phyloP scores from a whole-genome alignment of 2,888 invertebrate species.

The Nephrotoma appendiculata region DNA sequence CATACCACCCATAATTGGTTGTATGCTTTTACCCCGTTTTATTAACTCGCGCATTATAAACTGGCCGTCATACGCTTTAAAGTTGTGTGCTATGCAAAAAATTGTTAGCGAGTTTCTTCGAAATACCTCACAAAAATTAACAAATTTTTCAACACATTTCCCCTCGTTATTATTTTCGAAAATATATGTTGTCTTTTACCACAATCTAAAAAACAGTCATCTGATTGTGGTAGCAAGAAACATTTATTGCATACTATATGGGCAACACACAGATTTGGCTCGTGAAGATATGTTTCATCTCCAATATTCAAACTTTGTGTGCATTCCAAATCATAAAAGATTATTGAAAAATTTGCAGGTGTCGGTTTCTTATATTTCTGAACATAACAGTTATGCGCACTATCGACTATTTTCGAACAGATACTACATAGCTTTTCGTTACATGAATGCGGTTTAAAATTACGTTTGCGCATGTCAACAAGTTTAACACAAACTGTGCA shows the following conservation, averaged over 20 bases:
- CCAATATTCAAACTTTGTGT: too few species aligned
- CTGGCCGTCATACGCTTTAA: neutral
- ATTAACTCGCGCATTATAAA: neutral
- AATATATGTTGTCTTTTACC: neutral
- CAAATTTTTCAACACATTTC: neutral
- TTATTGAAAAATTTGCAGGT: too few species aligned
- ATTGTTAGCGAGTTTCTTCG: neutral
- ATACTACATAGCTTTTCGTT: too few species aligned
- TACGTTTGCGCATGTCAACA: too few species aligned
- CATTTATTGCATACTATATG: neutral
- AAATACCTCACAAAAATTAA: neutral
- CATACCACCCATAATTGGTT: neutral
- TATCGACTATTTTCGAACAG: too few species aligned
- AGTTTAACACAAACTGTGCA: too few species aligned
- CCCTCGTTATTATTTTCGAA: neutral
- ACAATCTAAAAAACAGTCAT: neutral
- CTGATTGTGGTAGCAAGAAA: neutral
- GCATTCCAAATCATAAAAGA: too few species aligned
- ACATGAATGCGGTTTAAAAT: too few species aligned
- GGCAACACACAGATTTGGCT: neutral
- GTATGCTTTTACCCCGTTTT: neutral
- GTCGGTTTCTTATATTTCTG: too few species aligned
- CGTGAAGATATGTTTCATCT: neutral
- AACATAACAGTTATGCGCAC: too few species aligned
- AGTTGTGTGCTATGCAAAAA: neutral